Conservation (phyloP, 2,888 invertebrate species). For the Pegoplata infirma region DNA sequence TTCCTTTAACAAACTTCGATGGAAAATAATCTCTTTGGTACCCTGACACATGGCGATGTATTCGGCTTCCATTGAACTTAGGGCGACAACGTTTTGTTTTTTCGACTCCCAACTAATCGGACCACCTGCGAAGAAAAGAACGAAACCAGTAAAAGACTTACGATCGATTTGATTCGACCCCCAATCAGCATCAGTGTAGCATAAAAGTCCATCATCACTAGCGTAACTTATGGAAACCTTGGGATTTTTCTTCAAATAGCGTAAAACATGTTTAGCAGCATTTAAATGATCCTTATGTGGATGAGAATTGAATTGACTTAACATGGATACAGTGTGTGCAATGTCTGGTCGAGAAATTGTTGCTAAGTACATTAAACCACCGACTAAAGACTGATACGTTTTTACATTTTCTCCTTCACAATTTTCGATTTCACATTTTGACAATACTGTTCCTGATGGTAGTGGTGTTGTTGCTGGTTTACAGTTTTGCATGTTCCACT, state of each 20-base stretch:
- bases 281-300: conserved; percentile 61
- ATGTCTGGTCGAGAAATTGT: conserved; percentile 49
- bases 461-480: conserved; percentile 41
- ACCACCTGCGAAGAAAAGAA: conserved; percentile 44
- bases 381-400: conserved; percentile 47
- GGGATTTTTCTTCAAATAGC: conserved; percentile 40
- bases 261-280: conserved; percentile 59
- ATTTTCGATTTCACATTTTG: conserved; percentile 36
- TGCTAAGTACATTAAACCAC: conserved; percentile 50
- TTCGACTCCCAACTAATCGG: conserved; percentile 61
- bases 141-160: conserved; percentile 52
- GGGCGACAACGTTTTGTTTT: conserved; percentile 46
- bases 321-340: conserved; percentile 53
- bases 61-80: no score
- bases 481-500: conserved; percentile 45
- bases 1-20: conserved; percentile 50
- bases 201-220: conserved; percentile 31
- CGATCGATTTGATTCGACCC: conserved; percentile 52
- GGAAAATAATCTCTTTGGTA: conserved; percentile 59
- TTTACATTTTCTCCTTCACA: conserved; percentile 36
- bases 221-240: conserved; percentile 17
- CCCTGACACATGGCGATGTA: no score
- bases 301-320: conserved; percentile 53
- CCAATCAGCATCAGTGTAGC: conserved; percentile 62
- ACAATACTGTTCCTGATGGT: conserved; percentile 17